These are phyloP conservation scores for Protodeltote pygarga DNA, from an alignment of 2,888 invertebrate genomes.

Conservation along the genomic window DNA sequence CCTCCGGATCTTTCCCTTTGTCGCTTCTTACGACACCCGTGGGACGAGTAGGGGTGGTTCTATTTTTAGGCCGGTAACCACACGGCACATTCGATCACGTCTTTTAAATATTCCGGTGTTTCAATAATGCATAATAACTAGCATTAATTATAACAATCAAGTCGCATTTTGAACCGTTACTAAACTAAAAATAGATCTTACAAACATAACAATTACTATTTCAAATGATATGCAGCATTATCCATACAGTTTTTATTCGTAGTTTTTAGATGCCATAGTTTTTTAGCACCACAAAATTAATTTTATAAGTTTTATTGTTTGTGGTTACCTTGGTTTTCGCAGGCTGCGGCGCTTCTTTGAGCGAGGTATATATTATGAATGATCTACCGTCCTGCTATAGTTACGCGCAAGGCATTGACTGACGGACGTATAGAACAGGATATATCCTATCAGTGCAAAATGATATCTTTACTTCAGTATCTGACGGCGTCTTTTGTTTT, in stretches of 20 bases:
- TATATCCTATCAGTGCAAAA: constrained; percentile 16
- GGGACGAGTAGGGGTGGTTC: too few species aligned
- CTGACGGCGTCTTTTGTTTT: constrained; percentile 50
- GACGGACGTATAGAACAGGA: constrained; percentile 15
- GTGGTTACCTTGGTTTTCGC: constrained; percentile 46
- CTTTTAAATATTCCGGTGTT: too few species aligned
- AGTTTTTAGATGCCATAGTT: not conserved
- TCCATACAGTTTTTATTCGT: not conserved
- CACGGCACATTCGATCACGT: too few species aligned
- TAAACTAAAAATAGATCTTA: not conserved
- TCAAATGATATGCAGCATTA: not conserved
- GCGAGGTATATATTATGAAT: constrained; percentile 49
- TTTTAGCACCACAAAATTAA: not conserved
- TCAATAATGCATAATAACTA: too few species aligned
- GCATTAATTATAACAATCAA: too few species aligned
- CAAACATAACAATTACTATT: not conserved
- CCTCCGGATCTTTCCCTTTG: too few species aligned
- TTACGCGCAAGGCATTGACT: constrained; percentile 20
- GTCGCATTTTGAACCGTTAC: too few species aligned
- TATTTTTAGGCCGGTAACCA: too few species aligned
- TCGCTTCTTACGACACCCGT: too few species aligned
- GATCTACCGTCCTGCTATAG: constrained; percentile 27
- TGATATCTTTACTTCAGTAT: constrained; percentile 36
- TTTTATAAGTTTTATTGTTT: constrained; percentile 8
- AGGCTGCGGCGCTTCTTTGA: constrained; percentile 16